Base-by-base conservation (phyloP, 2,797 vertebrate genomes). In the Avahi laniger region DNA sequence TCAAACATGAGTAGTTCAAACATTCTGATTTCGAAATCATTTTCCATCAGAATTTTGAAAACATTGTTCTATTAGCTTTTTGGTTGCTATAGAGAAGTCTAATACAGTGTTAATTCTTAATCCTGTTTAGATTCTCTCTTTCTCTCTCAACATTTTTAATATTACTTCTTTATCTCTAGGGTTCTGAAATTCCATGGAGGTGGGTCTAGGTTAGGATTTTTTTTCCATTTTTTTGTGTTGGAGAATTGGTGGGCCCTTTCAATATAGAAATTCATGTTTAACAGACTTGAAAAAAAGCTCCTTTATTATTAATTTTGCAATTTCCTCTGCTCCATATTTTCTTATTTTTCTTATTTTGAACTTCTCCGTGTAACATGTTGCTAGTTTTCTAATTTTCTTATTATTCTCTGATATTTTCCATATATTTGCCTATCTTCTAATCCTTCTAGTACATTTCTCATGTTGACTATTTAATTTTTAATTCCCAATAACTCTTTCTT, bases 31-130 rank as follows among this genome's bases (percentile, higher is more conserved):
- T 80, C 2, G 15, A 59, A 67, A 65, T 90, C 5, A 63, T 59
- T 79, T 87, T 82, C 41, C 26, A 41, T 73, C 28, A 86, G 46
- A 95, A 79, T 65, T 81, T 89, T 85, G 11, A 67, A 90, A 89
- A 7, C 1, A 1, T 22, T 38, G 0, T 43, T 63, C 18, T 61
- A 46, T 46, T 63, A 13, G 3, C 7, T 92, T 91, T 14, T 20
- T 52, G 24, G 24, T 30, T 93, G 43, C 41, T 50, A 0, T 65
- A 46, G 38, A 46, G 38, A 89, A 75, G 24, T 57, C 48, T 52
- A 52, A 65, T 38, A 4, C 2, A 84, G 24, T 30, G 15, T 69
- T 69, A 14, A 80, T 50, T 72, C 52, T 54, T 59, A 2, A 63
- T 76, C 0, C 0, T 86, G 70, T 81, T 41, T n/a, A 2, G 26